Evolutionary conservation across 64 coral and sea anemone genomes (phyloP).

Genomic region (Porites australiensis): DNA sequence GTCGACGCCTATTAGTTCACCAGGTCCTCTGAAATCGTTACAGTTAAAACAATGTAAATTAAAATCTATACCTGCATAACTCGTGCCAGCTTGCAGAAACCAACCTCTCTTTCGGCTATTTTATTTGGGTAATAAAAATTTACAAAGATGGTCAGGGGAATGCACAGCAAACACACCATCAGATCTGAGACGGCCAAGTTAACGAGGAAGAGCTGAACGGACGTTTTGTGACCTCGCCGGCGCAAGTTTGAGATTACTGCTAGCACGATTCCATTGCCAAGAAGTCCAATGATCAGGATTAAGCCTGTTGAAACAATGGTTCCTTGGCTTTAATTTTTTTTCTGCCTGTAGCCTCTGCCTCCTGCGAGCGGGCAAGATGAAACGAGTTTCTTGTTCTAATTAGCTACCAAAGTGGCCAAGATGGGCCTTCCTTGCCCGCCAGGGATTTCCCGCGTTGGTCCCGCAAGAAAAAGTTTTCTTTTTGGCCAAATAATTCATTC

Average conservation of each 20-base stretch:
- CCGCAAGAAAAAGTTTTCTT: too few relatives aligned
- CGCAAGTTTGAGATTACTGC: slow-evolving; percentile 51
- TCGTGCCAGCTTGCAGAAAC: slow-evolving; percentile 65
- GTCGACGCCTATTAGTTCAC: too few relatives aligned
- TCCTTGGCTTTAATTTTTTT: too few relatives aligned
- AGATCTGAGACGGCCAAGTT: slow-evolving; percentile 83
- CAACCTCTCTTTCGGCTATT: slow-evolving; percentile 25
- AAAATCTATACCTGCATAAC: slow-evolving; percentile 62
- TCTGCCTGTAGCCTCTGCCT: too few relatives aligned
- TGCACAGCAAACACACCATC: slow-evolving; percentile 75
- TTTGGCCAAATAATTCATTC: too few relatives aligned
- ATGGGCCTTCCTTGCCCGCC: too few relatives aligned
- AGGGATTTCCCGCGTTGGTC: too few relatives aligned
- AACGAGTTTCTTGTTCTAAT: too few relatives aligned
- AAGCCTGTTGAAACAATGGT: slow-evolving; percentile 8
- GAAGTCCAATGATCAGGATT: slow-evolving; percentile 52
- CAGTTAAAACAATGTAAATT: too few relatives aligned
- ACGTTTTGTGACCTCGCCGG: slow-evolving; percentile 61
- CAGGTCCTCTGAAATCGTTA: too few relatives aligned
- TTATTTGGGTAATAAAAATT: slow-evolving; percentile 68
- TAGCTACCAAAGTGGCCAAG: too few relatives aligned
- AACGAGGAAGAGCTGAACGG: slow-evolving; percentile 73
- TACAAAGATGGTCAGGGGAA: slow-evolving; percentile 73
- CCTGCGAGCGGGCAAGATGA: too few relatives aligned
- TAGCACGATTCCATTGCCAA: slow-evolving; percentile 75